Evolutionary conservation across 2,888 invertebrate species (phyloP).

Genomic region (Alviniconcha strummeri): DNA sequence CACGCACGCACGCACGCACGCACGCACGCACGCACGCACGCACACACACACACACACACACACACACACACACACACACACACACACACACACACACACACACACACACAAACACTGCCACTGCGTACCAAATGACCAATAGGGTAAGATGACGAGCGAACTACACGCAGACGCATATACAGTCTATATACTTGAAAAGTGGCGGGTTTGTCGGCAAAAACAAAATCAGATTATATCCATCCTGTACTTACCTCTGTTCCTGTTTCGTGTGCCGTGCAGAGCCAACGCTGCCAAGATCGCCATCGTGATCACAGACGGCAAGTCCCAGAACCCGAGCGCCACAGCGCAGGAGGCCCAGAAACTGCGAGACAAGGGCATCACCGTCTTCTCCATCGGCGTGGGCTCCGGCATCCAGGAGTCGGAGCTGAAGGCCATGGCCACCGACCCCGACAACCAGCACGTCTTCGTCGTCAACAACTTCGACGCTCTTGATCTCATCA

Average conservation of each 20-base stretch:
- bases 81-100: background rate
- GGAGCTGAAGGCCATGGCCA: slow-evolving; percentile 61
- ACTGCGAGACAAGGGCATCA: slow-evolving; percentile 54
- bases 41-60: background rate
- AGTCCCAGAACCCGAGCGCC: slow-evolving; percentile 51
- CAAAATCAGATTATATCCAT: too few species aligned
- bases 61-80: background rate
- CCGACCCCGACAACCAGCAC: slow-evolving; percentile 57
- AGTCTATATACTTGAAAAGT: too few species aligned
- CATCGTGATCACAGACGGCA: slow-evolving; percentile 49
- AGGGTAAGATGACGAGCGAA: too few species aligned
- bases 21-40: background rate
- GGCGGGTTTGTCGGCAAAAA: too few species aligned
- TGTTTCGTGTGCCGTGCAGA: background rate
- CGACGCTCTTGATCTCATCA: slow-evolving; percentile 56
- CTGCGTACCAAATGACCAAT: too few species aligned
- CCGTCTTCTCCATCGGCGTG: slow-evolving; percentile 62
- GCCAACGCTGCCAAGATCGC: slow-evolving; percentile 39
- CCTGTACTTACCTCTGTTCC: too few species aligned
- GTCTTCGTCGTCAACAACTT: slow-evolving; percentile 62
- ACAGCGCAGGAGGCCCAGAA: slow-evolving; percentile 53
- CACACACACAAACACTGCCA: background rate
- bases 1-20: background rate
- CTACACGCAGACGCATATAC: too few species aligned
- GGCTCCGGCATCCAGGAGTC: slow-evolving; percentile 48